Conservation (phyloP, 23 tunicate species). For the Oikopleura vanhoeffeni region DNA sequence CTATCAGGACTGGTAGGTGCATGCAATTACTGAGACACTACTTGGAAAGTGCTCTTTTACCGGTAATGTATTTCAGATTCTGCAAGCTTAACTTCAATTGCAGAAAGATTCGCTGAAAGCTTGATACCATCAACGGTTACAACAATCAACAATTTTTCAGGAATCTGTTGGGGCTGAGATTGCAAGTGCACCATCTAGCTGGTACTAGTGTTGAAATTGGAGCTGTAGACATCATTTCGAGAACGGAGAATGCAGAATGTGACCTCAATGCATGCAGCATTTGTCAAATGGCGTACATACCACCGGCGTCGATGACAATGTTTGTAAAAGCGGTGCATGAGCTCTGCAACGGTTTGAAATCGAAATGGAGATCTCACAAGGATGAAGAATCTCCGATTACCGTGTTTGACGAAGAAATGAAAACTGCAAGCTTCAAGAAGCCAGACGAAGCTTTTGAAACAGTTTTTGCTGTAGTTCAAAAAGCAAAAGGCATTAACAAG, state of each 20-base stretch:
- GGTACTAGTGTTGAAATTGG: background rate
- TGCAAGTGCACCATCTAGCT: background rate
- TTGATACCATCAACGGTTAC: background rate
- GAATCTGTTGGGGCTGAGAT: background rate
- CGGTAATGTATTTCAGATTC: background rate
- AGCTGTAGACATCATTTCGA: background rate
- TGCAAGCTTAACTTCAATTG: background rate
- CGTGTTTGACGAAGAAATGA: background rate
- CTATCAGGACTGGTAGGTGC: background rate
- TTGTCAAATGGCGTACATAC: background rate
- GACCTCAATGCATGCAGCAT: background rate
- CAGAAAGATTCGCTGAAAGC: background rate
- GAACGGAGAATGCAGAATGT: background rate
- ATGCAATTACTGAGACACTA: background rate
- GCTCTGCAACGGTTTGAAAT: background rate
- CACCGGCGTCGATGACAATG: background rate
- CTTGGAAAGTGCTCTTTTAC: background rate
- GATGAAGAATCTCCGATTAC: background rate
- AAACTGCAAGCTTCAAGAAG: no score
- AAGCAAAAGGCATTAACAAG: background rate
- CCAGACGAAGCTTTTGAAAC: no score
- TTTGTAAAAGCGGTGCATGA: background rate
- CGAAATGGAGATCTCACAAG: background rate
- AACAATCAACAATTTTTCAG: background rate
- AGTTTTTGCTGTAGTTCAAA: no score